Evolutionary conservation across 2,888 invertebrate genomes (phyloP), one percentile per base, ranked within the genome.

Genomic region (Trachelus iudaicus): DNA sequence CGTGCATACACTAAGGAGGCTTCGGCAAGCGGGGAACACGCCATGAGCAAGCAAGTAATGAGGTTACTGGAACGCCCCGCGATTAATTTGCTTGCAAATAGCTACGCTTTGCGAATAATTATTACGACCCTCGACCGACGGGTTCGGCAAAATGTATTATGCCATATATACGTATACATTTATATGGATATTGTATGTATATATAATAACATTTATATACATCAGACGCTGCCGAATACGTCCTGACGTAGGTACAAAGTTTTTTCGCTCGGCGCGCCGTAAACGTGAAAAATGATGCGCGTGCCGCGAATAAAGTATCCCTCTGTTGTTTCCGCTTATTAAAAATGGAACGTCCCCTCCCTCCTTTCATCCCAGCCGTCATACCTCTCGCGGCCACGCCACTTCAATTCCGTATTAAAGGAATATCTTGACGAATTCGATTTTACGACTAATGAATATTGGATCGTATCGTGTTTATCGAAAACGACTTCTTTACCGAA

Each of bases 41-140:
- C 71, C 71, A 71, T 78, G 80, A 80, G 81, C 79, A 81, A 84
- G 80, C 83, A 79, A 85, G 81, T 87, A 88, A 89, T 83, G 85
- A 89, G 87, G 88, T 89, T 88, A 88, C 85, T 87, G 83, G 86
- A 86, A 85, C 85, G 81, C 80, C 77, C 85, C 82, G 81, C 86
- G 85, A 88, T 88, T 87, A 88, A 89, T 88, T 88, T 85, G 80
- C 83, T 83, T 82, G 83, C 79, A 85, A 86, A 85, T 83, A 80
- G 81, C 83, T 82, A 79, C 81, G 83, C 80, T 84, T 80, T 79
- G 80, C 79, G 81, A 83, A 84, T 85, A 84, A 83, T 85, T 84
- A 85, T 83, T 75, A 68, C 69, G 74, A 30, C 31, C 34, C 35
- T 71, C 71, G 73, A 12, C 9, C 73, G n/a, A 15, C 56, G 56